Evolutionary conservation across 92 coral and sea anemone species (phyloP).

Genomic region (Zoanthus gigantus): DNA sequence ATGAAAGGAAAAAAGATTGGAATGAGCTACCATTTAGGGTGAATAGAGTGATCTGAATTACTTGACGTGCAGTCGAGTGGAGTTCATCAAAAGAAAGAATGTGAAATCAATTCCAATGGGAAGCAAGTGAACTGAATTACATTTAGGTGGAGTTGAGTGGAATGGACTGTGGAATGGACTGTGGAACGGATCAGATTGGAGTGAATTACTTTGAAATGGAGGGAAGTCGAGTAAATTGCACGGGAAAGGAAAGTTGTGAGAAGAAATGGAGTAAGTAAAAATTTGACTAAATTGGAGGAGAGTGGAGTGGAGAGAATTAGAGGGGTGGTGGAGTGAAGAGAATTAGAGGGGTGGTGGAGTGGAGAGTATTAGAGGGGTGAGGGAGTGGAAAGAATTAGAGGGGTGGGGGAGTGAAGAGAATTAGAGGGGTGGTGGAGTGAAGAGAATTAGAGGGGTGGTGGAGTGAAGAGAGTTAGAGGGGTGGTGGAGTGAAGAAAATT

Average conservation of each 20-base stretch:
- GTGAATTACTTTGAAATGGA: neutral
- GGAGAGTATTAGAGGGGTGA: neutral
- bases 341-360: neutral
- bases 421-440: neutral
- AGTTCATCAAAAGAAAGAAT: too few relatives aligned
- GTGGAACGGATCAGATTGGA: too few relatives aligned
- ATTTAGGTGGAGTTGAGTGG: too few relatives aligned
- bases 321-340: neutral
- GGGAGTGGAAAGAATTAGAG: neutral
- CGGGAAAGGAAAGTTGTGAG: neutral
- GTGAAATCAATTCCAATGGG: too few relatives aligned
- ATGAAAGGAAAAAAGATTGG: too few relatives aligned
- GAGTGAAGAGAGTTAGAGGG: neutral
- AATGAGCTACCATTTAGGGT: too few relatives aligned
- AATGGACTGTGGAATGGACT: too few relatives aligned
- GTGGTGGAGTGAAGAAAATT: neutral
- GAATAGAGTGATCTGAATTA: too few relatives aligned
- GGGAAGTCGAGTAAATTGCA: neutral
- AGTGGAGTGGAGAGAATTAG: neutral
- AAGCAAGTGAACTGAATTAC: too few relatives aligned
- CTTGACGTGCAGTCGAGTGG: too few relatives aligned
- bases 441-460: neutral
- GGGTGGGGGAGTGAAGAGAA: neutral
- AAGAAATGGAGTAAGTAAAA: too few relatives aligned
- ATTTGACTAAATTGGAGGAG: neutral